Percentiles rank a stretch among this genome's conserved stretches.
phyloP scores from a whole-genome alignment of 2,888 invertebrate species.

The Perizoma flavofasciatum region DNA sequence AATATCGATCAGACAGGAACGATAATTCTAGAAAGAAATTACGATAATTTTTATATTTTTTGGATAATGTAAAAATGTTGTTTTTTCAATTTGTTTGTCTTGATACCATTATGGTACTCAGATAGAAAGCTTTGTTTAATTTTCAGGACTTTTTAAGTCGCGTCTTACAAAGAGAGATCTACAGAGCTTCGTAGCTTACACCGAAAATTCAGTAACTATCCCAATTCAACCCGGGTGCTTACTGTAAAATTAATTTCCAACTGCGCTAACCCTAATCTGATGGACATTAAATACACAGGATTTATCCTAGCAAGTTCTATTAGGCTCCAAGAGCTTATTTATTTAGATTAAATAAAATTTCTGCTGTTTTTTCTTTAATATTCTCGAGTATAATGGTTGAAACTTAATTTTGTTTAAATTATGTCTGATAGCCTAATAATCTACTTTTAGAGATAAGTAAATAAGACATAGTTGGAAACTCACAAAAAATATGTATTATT shows the following conservation, averaged over 20 bases:
- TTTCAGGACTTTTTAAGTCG: neutral
- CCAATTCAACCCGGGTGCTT: constrained; percentile 14
- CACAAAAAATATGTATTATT: too few relatives aligned
- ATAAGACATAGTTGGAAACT: too few relatives aligned
- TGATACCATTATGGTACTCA: too few relatives aligned
- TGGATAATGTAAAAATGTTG: too few relatives aligned
- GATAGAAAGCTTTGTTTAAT: neutral
- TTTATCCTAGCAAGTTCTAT: constrained; percentile 20
- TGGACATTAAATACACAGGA: constrained; percentile 14
- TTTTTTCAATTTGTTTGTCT: too few relatives aligned
- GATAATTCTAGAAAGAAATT: too few relatives aligned
- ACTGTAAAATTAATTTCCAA: constrained; percentile 26
- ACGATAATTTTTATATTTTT: too few relatives aligned
- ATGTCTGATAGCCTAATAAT: too few relatives aligned
- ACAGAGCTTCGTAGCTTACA: neutral
- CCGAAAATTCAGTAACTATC: constrained; percentile 15
- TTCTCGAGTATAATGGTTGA: too few relatives aligned
- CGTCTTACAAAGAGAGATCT: neutral
- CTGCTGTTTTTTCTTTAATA: neutral
- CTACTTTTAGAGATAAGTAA: too few relatives aligned
- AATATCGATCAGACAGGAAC: too few relatives aligned
- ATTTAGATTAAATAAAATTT: constrained; percentile 19
- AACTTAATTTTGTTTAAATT: too few relatives aligned
- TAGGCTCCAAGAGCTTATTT: constrained; percentile 19
- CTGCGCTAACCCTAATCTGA: constrained; percentile 22